Base-by-base conservation (phyloP, 2,113 vertebrate genomes). In the Erinaceus europaeus region DNA sequence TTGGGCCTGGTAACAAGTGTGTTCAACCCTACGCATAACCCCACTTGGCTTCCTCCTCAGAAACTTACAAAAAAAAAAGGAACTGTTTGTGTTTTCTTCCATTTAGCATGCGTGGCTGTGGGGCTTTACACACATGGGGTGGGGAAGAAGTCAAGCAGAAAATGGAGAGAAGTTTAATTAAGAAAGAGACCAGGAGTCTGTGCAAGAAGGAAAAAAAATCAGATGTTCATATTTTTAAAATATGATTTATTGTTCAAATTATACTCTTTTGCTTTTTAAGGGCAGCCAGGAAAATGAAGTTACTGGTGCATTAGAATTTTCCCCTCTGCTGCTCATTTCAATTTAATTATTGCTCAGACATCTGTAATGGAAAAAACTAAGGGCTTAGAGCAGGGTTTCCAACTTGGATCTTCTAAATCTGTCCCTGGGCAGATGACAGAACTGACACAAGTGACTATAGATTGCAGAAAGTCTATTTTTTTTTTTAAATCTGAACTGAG, bases 281-380 rank as follows among this genome's bases (percentile, higher is more conserved):
- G 85, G 87, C 46, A 91, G 89, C 93, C 94, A 94, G 84, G 84
- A 94, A 94, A 96, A 91, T 94, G 74, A 93, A 96, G 92, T 79
- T 90, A 85, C 84, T 90, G 61, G 65, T 82, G 79, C 55, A 82
- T 89, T 78, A 68, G 61, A 64, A 90, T 91, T 94, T 92, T 93
- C 90, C 94, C 72, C 67, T 89, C n/a, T 92, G 87, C 84, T 91
- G 93, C n/a, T 94, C 91, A 93, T 87, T 92, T 90, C 80, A 57
- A 78, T 67, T 91, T 91, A 90, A 82, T 94, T 79, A 90, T 76
- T 91, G 74, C 74, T 89, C 75, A 87, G 85, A 89, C 78, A 38
- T 87, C 65, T 93, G 90, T 92, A 94, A 95, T 93, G 92, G 94
- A 95, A 94, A 92, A 23, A 62, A 71, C 42, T 11, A 57, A 79